Conservation (phyloP, 2,113 vertebrate genomes). For the Cyprinodon tularosa region DNA sequence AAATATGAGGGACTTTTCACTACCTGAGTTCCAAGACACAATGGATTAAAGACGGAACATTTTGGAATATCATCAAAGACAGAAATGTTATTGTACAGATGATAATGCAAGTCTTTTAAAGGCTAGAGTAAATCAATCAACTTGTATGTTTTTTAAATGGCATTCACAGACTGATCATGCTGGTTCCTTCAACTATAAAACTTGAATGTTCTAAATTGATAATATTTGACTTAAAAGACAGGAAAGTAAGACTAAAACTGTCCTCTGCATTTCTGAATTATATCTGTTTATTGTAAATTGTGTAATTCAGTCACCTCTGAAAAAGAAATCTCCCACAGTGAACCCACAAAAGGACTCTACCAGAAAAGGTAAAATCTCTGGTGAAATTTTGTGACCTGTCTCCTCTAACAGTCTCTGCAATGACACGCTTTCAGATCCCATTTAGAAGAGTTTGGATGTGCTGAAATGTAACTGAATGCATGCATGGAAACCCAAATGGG, state of each 20-base stretch:
- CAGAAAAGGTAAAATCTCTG: conserved; percentile 44
- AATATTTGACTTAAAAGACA: not conserved
- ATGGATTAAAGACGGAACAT: conserved; percentile 71
- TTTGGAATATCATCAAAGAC: conserved; percentile 68
- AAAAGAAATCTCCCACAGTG: conserved; percentile 26
- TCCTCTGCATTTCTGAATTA: not conserved
- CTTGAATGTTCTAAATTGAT: too few relatives aligned
- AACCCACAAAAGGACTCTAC: conserved; percentile 12
- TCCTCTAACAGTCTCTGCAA: conserved; percentile 61
- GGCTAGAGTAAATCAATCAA: conserved; percentile 4
- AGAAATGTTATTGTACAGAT: not conserved
- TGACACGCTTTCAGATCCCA: conserved; percentile 74
- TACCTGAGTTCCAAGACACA: conserved; percentile 61
- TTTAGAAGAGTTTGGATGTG: conserved; percentile 64
- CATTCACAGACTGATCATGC: not conserved
- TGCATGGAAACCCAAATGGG: conserved; percentile 71
- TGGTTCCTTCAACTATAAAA: too few relatives aligned
- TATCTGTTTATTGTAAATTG: conserved; percentile 7
- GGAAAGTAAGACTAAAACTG: not conserved
- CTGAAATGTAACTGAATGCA: conserved; percentile 71
- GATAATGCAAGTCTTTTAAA: conserved; percentile 12
- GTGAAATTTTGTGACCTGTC: conserved; percentile 60
- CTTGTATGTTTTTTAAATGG: not conserved
- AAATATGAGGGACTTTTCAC: conserved; percentile 66
- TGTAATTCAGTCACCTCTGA: conserved; percentile 41